Evolutionary conservation across 2,888 invertebrate species (phyloP).

Genomic region (Plebejus argus): DNA sequence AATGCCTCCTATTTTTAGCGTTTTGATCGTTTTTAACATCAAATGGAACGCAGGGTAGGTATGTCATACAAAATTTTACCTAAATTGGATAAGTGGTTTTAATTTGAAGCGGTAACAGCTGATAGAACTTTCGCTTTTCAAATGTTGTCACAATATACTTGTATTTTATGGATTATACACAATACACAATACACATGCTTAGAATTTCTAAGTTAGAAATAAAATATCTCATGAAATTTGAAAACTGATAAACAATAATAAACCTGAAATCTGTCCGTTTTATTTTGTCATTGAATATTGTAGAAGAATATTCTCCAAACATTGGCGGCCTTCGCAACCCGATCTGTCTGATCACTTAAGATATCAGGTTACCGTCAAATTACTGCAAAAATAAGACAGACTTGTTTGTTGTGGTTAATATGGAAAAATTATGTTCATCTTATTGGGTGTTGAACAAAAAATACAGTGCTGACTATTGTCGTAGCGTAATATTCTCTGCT

Average conservation of each 20-base stretch:
- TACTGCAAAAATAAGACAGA: constrained; percentile 16
- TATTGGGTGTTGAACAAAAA: background rate
- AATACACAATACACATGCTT: too few relatives aligned
- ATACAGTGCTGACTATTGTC: too few relatives aligned
- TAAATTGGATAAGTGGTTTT: too few relatives aligned
- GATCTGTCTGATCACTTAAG: constrained; percentile 29
- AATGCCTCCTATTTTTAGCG: too few relatives aligned
- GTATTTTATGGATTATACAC: background rate
- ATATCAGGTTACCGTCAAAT: constrained; percentile 19
- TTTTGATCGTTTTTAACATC: too few relatives aligned
- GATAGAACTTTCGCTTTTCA: too few relatives aligned
- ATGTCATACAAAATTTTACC: too few relatives aligned
- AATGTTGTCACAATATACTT: background rate
- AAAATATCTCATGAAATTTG: background rate
- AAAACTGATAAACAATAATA: background rate
- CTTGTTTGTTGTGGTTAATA: background rate
- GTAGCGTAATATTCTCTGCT: too few relatives aligned
- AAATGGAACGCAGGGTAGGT: too few relatives aligned
- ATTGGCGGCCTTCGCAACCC: constrained; percentile 5
- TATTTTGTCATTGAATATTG: constrained; percentile 14
- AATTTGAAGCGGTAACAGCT: too few relatives aligned
- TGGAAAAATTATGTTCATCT: background rate
- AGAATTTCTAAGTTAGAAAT: background rate
- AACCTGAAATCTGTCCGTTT: background rate
- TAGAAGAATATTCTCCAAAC: constrained; percentile 2